Evolutionary conservation across 2,888 invertebrate species (phyloP), one percentile per base, ranked within the genome.

Genomic region (Spilarctia lutea): DNA sequence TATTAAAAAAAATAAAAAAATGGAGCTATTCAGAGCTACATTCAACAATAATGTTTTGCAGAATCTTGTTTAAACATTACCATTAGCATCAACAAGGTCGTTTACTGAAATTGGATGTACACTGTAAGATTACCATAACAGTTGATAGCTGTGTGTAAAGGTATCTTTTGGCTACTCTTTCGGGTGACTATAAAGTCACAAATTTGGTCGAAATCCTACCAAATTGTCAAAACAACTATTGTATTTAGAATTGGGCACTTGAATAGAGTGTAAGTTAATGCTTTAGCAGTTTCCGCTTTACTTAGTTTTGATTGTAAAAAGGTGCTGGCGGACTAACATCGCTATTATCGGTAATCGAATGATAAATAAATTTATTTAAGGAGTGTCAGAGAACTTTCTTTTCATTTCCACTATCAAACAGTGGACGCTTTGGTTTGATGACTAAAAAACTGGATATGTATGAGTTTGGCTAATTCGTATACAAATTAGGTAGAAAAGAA

Each of bases 61-160:
- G 67, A 67, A 65, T 78, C 72, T 69, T 76, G 75, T 71, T 76
- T 83, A 81, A 83, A 81, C 81, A 81, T 83, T 82, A 80, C 81
- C 79, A 83, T 82, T 81, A 86, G 72, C 71, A 77, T 86, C 85
- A 83, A 79, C 86, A 82, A 75, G 82, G 83, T 83, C 88, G 88
- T 91, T 92, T 89, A 85, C 90, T 85, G 88, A 88, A 91, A 93
- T 91, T 90, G 92, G 87, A 89, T 83, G 85, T 83, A 88, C 89
- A 90, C 80, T 81, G 91, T 93, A 92, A 91, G 83, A 93, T 94
- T 93, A 94, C 87, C 91, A 93, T 93, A 92, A 94, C 88, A 87
- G 90, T 88, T 84, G 82, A 88, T 86, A 86, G 84, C 83, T 83
- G 80, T 77, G 80, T 85, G 85, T 83, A 86, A 87, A 85, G 85